A percentile compares a stretch with the other conserved stretches of the same genome.
These are phyloP conservation scores for Crocallis elinguaria DNA, from an alignment of 2,888 invertebrate genomes.

Conservation along the genomic window DNA sequence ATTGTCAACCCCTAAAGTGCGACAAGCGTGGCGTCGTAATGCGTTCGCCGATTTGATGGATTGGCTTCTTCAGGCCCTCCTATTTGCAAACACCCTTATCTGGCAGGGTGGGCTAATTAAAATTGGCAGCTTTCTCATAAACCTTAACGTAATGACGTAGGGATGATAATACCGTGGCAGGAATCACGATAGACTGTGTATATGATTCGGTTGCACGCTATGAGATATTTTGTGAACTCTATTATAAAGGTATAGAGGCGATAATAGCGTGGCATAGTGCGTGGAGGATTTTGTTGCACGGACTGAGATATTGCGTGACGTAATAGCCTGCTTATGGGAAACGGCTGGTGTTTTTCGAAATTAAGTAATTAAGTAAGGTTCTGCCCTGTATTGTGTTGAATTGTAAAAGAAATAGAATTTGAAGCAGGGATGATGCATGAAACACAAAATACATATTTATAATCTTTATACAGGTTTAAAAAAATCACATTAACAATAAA, in stretches of 20 bases:
- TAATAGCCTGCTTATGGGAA: conserved; percentile 29
- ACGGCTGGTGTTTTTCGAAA: conserved; percentile 27
- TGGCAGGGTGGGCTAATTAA: conserved; percentile 76
- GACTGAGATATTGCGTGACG: conserved; percentile 25
- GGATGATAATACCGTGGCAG: conserved; percentile 28
- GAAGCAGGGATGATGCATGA: no score
- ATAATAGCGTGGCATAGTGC: neutral
- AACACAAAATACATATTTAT: no score
- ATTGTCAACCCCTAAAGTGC: conserved; percentile 49
- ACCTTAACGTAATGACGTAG: conserved; percentile 42
- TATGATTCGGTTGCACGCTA: neutral
- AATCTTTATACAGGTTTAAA: no score
- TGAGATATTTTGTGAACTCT: conserved; percentile 5
- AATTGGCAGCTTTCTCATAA: conserved; percentile 60
- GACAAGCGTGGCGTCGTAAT: conserved; percentile 81
- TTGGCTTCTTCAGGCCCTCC: conserved; percentile 83
- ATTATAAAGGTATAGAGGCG: neutral
- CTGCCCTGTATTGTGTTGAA: conserved; percentile 15
- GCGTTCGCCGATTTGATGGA: conserved; percentile 83
- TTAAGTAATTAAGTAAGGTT: conserved; percentile 33
- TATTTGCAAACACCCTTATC: conserved; percentile 84
- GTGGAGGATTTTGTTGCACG: neutral
- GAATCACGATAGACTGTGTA: neutral
- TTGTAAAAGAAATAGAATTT: conserved; percentile 7
- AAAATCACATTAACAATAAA: no score